Conservation (phyloP, 2,113 vertebrate species). For the Rhinichthys klamathensis region DNA sequence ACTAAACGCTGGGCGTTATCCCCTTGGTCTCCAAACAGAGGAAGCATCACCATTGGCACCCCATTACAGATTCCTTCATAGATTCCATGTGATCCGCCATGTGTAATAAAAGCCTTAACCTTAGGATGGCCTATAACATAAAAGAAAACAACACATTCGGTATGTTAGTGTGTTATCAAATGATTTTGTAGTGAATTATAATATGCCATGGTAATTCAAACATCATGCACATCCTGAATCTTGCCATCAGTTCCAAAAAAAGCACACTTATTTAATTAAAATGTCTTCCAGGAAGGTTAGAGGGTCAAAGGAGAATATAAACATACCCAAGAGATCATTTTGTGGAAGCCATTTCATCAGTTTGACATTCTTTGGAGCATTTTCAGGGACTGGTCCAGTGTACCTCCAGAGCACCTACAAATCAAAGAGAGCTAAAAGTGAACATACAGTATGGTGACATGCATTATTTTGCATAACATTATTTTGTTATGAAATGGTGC, state of each 20-base stretch:
- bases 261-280: background rate
- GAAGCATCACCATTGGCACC: conserved; percentile 91
- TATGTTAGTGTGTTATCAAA: background rate
- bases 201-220: background rate
- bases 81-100: conserved; percentile 87
- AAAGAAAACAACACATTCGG: background rate
- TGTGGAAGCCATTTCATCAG: conserved; percentile 95
- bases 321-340: conserved; percentile 91
- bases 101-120: conserved; percentile 88
- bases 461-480: background rate
- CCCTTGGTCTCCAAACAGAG: conserved; percentile 90
- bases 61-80: conserved; percentile 91
- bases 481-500: background rate
- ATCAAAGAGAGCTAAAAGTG: background rate
- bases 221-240: background rate
- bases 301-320: background rate
- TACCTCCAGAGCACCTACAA: conserved; percentile 91
- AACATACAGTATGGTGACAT: no score
- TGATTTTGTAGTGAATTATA: background rate
- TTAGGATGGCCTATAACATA: conserved; percentile 85
- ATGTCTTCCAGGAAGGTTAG: background rate
- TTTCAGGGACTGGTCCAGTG: conserved; percentile 76
- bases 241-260: background rate
- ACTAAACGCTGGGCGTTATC: conserved; percentile 85
- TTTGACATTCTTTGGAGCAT: conserved; percentile 83